A percentile compares a stretch with the other conserved stretches of the same genome.
phyloP scores from a whole-genome alignment of 2,888 invertebrate genomes.

The Notodromas monacha region DNA sequence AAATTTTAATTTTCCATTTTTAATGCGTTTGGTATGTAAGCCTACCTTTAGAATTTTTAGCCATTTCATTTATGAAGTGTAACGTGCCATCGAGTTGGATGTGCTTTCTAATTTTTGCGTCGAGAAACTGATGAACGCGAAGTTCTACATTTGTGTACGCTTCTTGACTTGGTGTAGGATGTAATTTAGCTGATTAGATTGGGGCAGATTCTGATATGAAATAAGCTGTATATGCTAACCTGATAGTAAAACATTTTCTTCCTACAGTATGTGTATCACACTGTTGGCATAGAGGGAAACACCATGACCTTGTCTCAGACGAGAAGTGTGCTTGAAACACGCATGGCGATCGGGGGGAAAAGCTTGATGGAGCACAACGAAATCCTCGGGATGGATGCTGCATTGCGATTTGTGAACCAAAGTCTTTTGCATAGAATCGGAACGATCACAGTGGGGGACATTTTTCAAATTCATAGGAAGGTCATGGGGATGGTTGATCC shows the following conservation, averaged over 20 bases:
- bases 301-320: conserved; percentile 79
- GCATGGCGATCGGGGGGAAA: conserved; percentile 41
- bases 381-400: conserved; percentile 67
- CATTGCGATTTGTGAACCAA: conserved; percentile 56
- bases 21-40: too few relatives aligned
- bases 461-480: conserved; percentile 61
- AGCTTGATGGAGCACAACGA: conserved; percentile 90
- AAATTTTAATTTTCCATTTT: too few relatives aligned
- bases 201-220: too few relatives aligned
- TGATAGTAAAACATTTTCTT: conserved; percentile 17
- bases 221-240: too few relatives aligned
- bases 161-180: too few relatives aligned
- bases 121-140: too few relatives aligned
- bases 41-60: too few relatives aligned
- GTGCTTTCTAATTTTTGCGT: too few relatives aligned
- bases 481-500: conserved; percentile 86
- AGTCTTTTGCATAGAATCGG: conserved; percentile 25
- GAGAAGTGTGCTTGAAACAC: conserved; percentile 60
- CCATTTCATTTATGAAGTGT: too few relatives aligned
- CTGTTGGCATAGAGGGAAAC: conserved; percentile 87
- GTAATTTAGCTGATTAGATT: too few relatives aligned
- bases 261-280: conserved; percentile 79
- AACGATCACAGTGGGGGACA: conserved; percentile 44
- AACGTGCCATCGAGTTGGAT: too few relatives aligned
- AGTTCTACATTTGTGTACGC: too few relatives aligned